These are phyloP conservation scores for Pelusios castaneus DNA, from an alignment of 2,113 vertebrate genomes.

Conservation along the genomic window DNA sequence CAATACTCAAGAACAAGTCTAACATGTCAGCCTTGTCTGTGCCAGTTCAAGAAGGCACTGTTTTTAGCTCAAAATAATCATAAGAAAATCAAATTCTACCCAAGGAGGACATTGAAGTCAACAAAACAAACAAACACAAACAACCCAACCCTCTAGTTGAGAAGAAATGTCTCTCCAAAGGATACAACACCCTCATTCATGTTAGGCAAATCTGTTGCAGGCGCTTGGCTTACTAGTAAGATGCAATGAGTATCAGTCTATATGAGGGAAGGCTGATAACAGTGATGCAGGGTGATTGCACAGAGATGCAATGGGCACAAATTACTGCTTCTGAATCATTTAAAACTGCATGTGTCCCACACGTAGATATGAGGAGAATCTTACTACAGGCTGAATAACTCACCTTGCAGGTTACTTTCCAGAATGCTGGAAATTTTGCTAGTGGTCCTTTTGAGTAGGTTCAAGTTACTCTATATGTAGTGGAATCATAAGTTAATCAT, in stretches of 20 bases:
- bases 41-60: background rate
- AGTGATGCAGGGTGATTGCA: background rate
- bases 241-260: background rate
- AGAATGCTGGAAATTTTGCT: background rate
- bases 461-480: background rate
- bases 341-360: background rate
- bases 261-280: background rate
- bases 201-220: background rate
- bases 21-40: background rate
- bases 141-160: background rate
- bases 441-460: background rate
- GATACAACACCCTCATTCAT: background rate
- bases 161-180: background rate
- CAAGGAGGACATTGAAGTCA: accelerated
- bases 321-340: background rate
- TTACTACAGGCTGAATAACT: background rate
- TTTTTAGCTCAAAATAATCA: accelerated
- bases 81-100: background rate
- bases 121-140: background rate
- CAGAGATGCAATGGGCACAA: background rate
- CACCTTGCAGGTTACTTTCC: background rate
- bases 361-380: background rate
- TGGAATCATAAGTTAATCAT: background rate
- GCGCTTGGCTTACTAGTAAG: background rate
- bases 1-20: background rate